Base-by-base conservation (phyloP, 2,888 invertebrate species). In the Cenopis cana region DNA sequence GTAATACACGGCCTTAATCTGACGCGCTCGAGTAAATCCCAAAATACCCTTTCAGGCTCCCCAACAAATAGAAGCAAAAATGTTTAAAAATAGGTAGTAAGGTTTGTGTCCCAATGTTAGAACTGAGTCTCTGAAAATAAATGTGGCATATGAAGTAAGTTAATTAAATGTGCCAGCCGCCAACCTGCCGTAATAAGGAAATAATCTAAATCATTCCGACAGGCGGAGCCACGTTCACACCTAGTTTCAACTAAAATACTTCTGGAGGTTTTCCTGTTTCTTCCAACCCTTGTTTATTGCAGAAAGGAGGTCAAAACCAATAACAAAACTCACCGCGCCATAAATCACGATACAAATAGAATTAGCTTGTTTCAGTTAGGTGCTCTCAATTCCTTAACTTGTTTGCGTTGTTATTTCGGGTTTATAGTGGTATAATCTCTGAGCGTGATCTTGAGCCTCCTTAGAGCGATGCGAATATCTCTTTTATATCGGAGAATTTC, bases 331-430 rank as follows among this genome's bases (percentile, higher is more conserved):
- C 50, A 24, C 17, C 17, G 10, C 41, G 38, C 38, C 57, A 69
- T 69, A 69, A 69, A 69, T 69, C 64, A 69, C 50, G 64, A 36
- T 36, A 64, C 69, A 57, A 69, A 69, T 38, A 52, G 64, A 69
- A 64, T 69, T 69, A 69, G 69, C 57, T 38, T 10, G 57, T 64
- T 69, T 59, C 50, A 67, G 46, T 46, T n/a, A 46, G 46, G 14
- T 6, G n/a, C 46, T 46, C 46, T 46, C n/a, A 46, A n/a, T 46
- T n/a, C 46, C 46, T 46, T 46, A 46, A n/a, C 46, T 46, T 46
- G 46, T 46, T 46, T 46, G 46, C 46, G n/a, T 46, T 46, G 46
- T 46, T 46, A 46, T n/a, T 46, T 14, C 46, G 14, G 46, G 6
- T 46, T 46, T 46, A 6, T 46, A 46, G 46, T 46, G 46, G n/a